Percentiles rank a stretch among this genome's conserved stretches.
Conservation (phyloP, 1,140 invertebrate species). For the Sitobion miscanthi region DNA sequence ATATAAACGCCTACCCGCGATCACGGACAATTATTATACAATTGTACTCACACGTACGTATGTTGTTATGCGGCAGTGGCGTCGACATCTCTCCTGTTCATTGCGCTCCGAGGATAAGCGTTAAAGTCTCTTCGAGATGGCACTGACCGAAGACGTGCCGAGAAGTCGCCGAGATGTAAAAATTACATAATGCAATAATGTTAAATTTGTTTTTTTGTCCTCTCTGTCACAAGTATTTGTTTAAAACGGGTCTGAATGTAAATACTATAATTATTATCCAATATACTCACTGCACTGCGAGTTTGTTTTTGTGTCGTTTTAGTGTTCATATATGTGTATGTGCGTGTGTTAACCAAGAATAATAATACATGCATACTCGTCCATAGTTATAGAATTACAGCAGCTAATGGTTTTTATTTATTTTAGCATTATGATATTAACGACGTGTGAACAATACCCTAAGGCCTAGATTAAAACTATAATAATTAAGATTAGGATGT, state of each 20-base stretch:
- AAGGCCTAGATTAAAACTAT: no score
- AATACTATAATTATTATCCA: background rate
- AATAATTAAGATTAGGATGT: no score
- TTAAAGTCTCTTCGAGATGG: background rate
- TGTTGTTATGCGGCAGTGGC: background rate
- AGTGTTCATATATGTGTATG: background rate
- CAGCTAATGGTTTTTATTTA: background rate
- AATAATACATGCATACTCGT: background rate
- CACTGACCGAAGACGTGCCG: background rate
- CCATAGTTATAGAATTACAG: background rate
- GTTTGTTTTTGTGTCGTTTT: background rate
- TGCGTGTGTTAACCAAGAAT: background rate
- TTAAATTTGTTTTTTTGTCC: background rate
- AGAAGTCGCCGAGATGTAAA: background rate
- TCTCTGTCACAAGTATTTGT: background rate
- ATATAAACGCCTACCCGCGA: background rate
- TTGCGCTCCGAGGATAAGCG: background rate
- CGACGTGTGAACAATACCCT: no score
- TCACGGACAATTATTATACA: background rate
- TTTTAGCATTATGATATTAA: no score
- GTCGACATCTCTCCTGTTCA: background rate
- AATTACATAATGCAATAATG: background rate
- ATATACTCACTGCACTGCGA: background rate
- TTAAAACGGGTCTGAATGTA: background rate
- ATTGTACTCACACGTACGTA: background rate